Conservation (phyloP, 2,113 vertebrate species). For the Etheostoma cragini region DNA sequence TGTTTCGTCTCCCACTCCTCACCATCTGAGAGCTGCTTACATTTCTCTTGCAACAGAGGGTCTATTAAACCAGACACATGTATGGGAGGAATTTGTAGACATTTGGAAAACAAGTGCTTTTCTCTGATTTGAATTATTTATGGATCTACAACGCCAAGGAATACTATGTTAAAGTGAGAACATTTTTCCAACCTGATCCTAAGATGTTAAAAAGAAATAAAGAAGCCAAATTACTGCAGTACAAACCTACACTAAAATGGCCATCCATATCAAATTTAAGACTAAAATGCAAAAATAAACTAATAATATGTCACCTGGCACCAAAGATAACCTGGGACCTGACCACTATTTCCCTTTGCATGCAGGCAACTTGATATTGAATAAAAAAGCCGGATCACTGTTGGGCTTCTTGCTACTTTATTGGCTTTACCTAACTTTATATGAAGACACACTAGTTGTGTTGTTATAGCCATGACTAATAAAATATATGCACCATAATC, state of each 20-base stretch:
- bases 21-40: conserved; percentile 43
- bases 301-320: background rate
- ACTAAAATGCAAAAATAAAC: background rate
- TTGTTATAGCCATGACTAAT: background rate
- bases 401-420: background rate
- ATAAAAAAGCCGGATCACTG: background rate
- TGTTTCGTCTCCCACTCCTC: background rate
- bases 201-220: background rate
- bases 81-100: conserved; percentile 62
- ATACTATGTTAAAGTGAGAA: background rate
- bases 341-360: background rate
- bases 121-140: conserved; percentile 31
- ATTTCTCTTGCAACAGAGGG: conserved; percentile 37
- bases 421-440: background rate
- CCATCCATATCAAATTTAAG: background rate
- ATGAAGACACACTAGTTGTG: background rate
- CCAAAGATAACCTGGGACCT: background rate
- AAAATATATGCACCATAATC: background rate
- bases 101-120: conserved; percentile 37
- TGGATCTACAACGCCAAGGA: background rate
- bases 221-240: background rate
- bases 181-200: conserved; percentile 11
- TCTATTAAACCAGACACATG: conserved; percentile 60
- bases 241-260: background rate
- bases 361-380: background rate